These are phyloP conservation scores for Eonycteris spelaea DNA, from an alignment of 2,113 vertebrate species.

Conservation along the genomic window DNA sequence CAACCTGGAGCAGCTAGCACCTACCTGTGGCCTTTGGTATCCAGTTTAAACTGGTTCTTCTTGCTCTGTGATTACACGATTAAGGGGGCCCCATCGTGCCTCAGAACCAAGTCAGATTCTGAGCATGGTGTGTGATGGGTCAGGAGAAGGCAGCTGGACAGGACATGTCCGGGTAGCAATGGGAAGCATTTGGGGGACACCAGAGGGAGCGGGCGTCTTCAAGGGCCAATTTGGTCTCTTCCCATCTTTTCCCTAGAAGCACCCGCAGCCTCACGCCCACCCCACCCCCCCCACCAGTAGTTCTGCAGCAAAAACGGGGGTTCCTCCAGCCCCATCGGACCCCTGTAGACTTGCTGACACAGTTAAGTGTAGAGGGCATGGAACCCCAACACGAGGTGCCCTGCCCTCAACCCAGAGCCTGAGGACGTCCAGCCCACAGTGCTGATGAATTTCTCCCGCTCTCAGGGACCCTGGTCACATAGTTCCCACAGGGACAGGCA, in stretches of 20 bases:
- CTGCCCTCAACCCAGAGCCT: not conserved
- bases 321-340: rapidly evolving
- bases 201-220: not conserved
- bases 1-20: not conserved
- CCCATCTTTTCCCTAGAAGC: not conserved
- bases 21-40: not conserved
- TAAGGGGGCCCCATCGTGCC: rapidly evolving
- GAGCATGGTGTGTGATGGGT: not conserved
- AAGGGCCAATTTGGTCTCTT: not conserved
- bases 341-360: not conserved
- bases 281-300: rapidly evolving
- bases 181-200: not conserved
- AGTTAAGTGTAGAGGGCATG: not conserved
- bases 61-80: not conserved
- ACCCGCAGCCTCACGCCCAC: not conserved
- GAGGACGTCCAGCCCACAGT: not conserved
- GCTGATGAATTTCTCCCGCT: not conserved
- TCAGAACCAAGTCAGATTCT: not conserved
- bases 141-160: not conserved
- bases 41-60: not conserved
- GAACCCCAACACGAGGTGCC: not conserved
- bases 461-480: not conserved
- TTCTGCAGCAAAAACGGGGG: rapidly evolving
- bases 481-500: not conserved
- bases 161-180: not conserved